These are phyloP conservation scores for Tyria jacobaeae DNA, from an alignment of 2,888 invertebrate genomes.

Conservation along the genomic window DNA sequence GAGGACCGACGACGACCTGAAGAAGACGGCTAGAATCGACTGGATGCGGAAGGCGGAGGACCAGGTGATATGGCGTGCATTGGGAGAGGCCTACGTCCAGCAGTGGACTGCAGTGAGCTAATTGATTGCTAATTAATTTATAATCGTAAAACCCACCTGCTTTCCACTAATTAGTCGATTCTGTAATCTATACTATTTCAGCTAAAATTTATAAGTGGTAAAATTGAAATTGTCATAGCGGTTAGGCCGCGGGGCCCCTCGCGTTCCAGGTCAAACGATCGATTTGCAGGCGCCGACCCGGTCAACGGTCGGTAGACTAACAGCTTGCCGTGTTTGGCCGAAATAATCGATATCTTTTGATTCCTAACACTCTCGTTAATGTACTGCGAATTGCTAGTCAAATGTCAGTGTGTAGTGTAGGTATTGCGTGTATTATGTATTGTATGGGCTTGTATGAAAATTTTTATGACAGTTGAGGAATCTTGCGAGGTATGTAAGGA, in stretches of 20 bases:
- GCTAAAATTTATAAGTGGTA: constrained; percentile 19
- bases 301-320: constrained; percentile 57
- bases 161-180: background rate
- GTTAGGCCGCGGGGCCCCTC: constrained; percentile 31
- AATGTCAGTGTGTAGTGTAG: background rate
- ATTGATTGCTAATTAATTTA: no score
- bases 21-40: no score
- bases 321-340: constrained; percentile 52
- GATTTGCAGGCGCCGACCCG: constrained; percentile 67
- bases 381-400: constrained; percentile 15
- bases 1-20: no score
- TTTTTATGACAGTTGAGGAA: no score
- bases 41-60: no score
- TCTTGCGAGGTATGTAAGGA: no score
- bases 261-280: constrained; percentile 61
- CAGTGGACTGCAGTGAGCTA: no score
- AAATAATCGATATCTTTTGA: constrained; percentile 49
- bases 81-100: no score
- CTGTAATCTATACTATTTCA: background rate
- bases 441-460: no score
- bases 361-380: constrained; percentile 26
- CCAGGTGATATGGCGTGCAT: no score
- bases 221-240: constrained; percentile 39
- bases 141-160: no score
- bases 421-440: background rate